Evolutionary conservation across 2,113 vertebrate species (phyloP).

Genomic region (Amia ocellicauda): DNA sequence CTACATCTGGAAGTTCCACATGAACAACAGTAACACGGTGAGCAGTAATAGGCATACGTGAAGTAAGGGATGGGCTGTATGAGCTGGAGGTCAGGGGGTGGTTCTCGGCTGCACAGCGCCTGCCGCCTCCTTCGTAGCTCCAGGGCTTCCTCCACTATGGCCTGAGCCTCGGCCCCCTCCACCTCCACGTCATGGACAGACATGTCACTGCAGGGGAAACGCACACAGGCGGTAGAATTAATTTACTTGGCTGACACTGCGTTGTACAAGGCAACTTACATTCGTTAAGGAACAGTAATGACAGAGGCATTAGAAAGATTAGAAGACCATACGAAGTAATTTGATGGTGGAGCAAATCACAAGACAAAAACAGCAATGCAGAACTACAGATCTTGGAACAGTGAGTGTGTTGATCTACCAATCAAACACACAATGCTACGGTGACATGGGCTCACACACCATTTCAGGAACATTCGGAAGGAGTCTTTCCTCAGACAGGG

Average conservation of each 20-base stretch:
- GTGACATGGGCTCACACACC: slow-evolving; percentile 65
- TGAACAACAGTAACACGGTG: too few species aligned
- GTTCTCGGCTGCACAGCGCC: slow-evolving; percentile 66
- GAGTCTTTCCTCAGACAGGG: slow-evolving; percentile 88
- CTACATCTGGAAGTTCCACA: too few species aligned
- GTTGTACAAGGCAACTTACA: too few species aligned
- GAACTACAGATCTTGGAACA: too few species aligned
- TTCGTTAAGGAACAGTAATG: too few species aligned
- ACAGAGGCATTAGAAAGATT: too few species aligned
- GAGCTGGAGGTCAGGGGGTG: slow-evolving; percentile 78
- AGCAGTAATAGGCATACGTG: too few species aligned
- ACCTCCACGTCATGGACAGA: slow-evolving; percentile 82
- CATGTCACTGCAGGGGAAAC: slow-evolving; percentile 70
- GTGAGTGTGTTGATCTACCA: too few species aligned
- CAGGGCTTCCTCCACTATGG: slow-evolving; percentile 81
- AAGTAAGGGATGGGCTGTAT: slow-evolving; percentile 77
- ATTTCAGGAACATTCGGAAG: slow-evolving; percentile 87
- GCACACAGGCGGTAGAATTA: slow-evolving; percentile 1
- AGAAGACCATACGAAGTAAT: too few species aligned
- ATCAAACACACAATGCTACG: too few species aligned
- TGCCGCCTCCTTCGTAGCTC: slow-evolving; percentile 81
- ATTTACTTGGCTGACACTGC: not conserved
- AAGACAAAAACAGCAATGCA: too few species aligned
- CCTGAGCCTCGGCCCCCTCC: slow-evolving; percentile 71
- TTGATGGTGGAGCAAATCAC: too few species aligned